Base-by-base conservation (phyloP, 2,888 invertebrate genomes). In the Eutolmus rufibarbis region DNA sequence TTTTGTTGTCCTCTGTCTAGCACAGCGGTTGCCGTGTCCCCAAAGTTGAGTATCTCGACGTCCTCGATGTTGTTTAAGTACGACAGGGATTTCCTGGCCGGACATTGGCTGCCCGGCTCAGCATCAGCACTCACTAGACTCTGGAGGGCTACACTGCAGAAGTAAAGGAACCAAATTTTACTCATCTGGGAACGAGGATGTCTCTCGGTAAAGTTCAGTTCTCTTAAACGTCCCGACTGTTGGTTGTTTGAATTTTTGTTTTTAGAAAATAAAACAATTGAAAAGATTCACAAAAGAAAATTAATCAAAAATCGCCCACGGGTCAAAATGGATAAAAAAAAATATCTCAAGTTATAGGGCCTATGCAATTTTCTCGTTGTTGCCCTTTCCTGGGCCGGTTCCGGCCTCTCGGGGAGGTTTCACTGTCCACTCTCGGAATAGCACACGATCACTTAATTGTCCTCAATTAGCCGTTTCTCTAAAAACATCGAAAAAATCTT, bases 31-130 rank as follows among this genome's bases (percentile, higher is more conserved):
- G 91, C 91, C 8, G 92, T 91, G 78, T 92, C 92, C 89, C 92
- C 90, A 89, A 92, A 89, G 89, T 91, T 91, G 87, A 92, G 89
- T 89, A 92, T 92, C 90, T 92, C 92, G 74, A 92, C 91, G 89
- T 92, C 92, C 87, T 91, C 91, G 88, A 91, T 91, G 87, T 90
- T 90, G 87, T 90, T 90, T 89, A 91, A 89, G 90, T 91, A 89
- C 28, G 89, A 87, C 74, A 89, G 89, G 88, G 90, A 90, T 89
- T 90, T 90, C 87, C 90, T 90, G 88, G 89, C 89, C 88, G 90
- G 89, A 88, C 91, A 91, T 76, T 89, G 89, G 79, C 84, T 89
- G 88, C 87, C 90, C 89, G 88, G 89, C 88, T 89, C 89, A 87
- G 87, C 86, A 90, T 90, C 88, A 81, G 89, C 88, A 87, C 88